phyloP scores from a whole-genome alignment of 2,797 vertebrate genomes.

The Argyrosomus regius region DNA sequence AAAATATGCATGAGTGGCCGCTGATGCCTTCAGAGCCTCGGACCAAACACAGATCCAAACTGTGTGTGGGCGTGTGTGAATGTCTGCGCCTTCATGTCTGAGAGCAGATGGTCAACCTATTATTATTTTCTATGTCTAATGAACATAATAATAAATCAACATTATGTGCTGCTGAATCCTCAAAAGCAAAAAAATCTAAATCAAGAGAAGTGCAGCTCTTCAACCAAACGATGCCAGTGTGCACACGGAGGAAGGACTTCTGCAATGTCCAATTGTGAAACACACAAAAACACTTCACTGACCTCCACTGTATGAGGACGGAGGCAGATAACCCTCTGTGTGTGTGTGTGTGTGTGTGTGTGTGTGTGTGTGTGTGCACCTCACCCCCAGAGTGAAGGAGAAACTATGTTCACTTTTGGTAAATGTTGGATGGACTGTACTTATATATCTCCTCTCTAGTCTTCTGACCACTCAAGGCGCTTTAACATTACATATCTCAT shows the following conservation, averaged over 20 bases:
- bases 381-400: too few species aligned
- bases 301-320: too few species aligned
- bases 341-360: too few species aligned
- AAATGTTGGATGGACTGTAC: too few species aligned
- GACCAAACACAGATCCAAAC: background rate
- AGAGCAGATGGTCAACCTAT: background rate
- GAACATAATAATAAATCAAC: constrained; percentile 5
- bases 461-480: too few species aligned
- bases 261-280: background rate
- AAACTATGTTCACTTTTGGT: too few species aligned
- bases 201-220: background rate
- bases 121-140: background rate
- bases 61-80: background rate
- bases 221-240: background rate
- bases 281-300: too few species aligned
- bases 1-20: constrained; percentile 47
- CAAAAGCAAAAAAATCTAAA: background rate
- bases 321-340: too few species aligned
- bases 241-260: background rate
- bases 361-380: too few species aligned
- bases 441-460: too few species aligned
- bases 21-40: background rate
- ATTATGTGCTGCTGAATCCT: background rate
- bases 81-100: background rate
- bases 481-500: too few species aligned